Conservation (phyloP, 2,888 invertebrate genomes). For the Latrodectus elegans region DNA sequence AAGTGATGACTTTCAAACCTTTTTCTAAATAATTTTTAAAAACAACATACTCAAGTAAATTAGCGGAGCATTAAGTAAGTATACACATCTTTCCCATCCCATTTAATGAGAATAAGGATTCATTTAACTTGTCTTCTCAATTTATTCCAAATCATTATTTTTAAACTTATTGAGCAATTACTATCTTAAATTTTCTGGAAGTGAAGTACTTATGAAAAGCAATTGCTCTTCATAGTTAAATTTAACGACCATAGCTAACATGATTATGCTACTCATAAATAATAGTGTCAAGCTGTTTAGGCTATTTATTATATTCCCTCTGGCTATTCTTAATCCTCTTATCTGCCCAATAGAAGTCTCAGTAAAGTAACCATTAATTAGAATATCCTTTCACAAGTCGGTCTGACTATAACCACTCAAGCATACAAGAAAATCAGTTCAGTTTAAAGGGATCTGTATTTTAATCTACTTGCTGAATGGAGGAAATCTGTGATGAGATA, state of each 20-base stretch:
- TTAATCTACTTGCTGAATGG: neutral
- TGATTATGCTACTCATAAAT: slow-evolving; percentile 1
- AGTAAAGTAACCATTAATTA: neutral
- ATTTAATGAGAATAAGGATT: too few species aligned
- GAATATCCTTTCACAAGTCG: neutral
- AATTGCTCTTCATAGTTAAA: neutral
- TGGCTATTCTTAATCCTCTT: neutral
- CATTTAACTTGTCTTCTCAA: too few species aligned
- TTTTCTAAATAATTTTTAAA: too few species aligned
- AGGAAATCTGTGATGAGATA: neutral
- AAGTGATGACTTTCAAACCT: too few species aligned
- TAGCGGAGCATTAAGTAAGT: too few species aligned
- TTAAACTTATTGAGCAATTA: too few species aligned
- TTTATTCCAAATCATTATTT: too few species aligned
- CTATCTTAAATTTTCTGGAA: too few species aligned
- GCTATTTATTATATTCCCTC: neutral
- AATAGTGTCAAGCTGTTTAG: neutral
- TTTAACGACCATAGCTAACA: slow-evolving; percentile 1
- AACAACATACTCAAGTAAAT: too few species aligned
- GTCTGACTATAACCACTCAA: neutral
- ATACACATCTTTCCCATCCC: too few species aligned
- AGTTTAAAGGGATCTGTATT: neutral
- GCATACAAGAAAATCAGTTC: neutral
- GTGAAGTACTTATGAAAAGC: too few species aligned
- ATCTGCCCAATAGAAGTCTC: neutral